Base-by-base conservation (phyloP, 2,797 vertebrate species). In the Toxotes lorentzi region DNA sequence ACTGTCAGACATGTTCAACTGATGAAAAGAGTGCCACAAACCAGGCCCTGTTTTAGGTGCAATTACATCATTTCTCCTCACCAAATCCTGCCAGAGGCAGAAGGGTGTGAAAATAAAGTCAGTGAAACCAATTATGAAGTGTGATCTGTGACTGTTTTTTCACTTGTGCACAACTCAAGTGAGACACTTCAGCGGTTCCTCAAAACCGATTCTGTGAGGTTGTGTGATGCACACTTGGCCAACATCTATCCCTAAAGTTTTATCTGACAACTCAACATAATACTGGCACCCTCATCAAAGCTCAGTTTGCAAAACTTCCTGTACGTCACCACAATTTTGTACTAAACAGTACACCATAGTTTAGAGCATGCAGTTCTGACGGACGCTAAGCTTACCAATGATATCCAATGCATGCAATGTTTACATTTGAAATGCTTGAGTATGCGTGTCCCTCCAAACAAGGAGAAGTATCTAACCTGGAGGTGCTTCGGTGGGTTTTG, bases 391-490 rank as follows among this genome's bases (percentile, higher is more conserved):
- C 11, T 45, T 17, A 14, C 0, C 4, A 47, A 48, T 41, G 3
- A 47, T 38, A 40, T 56, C 4, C 27, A 41, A 53, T 35, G 27
- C 12, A n/a, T 23, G 4, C 14, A 45, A 38, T 50, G 23, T 51
- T 3, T 9, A 41, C 0, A 62, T 61, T 60, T 81, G 2, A 79
- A 35, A 27, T 48, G 24, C 16, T 43, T 58, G 5, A 57, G 14
- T 21, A 27, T 19, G 57, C 2, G 2, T 3, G 34, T 24, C 6
- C 24, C 32, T 47, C 7, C 30, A 53, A 32, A 45, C 11, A 10
- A 21, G 7, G 3, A 40, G 8, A 60, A 60, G 10, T n/a, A 38
- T 67, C 86, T 85, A 34, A 96, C 95, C 94, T 92, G 85, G 64
- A 51, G 74, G 57, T 2, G 12, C 21, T 8, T 88, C 75, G 0